Evolutionary conservation across 2,888 invertebrate genomes (phyloP), one percentile per base, ranked within the genome.

Genomic region (Barypeithes pellucidus): DNA sequence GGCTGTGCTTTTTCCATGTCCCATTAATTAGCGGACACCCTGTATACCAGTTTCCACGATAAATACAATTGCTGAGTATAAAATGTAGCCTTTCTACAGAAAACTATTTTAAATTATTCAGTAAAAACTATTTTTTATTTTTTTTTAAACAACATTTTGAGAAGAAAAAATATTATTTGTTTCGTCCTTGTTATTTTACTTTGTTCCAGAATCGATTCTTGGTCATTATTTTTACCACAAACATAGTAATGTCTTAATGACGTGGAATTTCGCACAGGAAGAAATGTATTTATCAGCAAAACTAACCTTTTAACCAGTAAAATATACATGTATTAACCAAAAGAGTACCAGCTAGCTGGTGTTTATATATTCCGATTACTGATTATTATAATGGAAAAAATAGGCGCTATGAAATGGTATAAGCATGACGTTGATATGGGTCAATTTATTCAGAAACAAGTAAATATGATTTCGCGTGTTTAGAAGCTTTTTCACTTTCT

Each of bases 191-290:
- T n/a, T n/a, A n/a, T n/a, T n/a, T n/a, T n/a, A n/a, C n/a, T n/a
- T n/a, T n/a, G n/a, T n/a, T n/a, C n/a, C n/a, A n/a, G n/a, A n/a
- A n/a, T n/a, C n/a, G n/a, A n/a, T n/a, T n/a, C n/a, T n/a, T n/a
- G n/a, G n/a, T n/a, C n/a, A n/a, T n/a, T n/a, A n/a, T n/a, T n/a
- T n/a, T n/a, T n/a, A n/a, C n/a, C 29, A 52, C 7, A 8, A 52
- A 29, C 22, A 12, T 16, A 54, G 33, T 54, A 54, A 54, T 54
- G 7, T 33, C 33, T 16, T 54, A 54, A 54, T 33, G 33, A 54
- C 54, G 33, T 29, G 54, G 16, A 29, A 54, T 54, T 54, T 54
- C 33, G 22, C 54, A 16, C 54, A 33, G 54, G 54, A 54, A 54
- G 29, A 54, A 54, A 54, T 11, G 29, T 33, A 54, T 33, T 54